Evolutionary conservation across 2,888 invertebrate species (phyloP).

Genomic region (Leptinotarsa rubiginosa): DNA sequence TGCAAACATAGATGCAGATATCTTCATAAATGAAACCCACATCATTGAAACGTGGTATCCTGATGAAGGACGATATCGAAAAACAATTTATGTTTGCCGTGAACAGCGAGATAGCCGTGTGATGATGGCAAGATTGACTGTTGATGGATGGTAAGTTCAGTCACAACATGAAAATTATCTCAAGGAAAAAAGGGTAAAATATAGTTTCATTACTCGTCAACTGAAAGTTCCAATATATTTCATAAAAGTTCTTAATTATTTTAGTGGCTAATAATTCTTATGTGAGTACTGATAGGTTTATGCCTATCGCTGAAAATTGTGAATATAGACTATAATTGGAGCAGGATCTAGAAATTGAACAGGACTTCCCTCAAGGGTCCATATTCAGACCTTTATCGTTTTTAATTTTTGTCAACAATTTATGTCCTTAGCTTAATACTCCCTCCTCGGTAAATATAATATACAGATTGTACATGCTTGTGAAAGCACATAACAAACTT

Average conservation of each 20-base stretch:
- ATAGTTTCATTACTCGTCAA: too few species aligned
- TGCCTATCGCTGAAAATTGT: too few species aligned
- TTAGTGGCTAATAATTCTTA: neutral
- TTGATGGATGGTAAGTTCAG: constrained; percentile 86
- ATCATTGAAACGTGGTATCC: constrained; percentile 96
- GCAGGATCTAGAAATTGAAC: too few species aligned
- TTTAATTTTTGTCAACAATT: neutral
- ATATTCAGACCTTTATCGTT: neutral
- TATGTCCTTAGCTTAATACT: too few species aligned
- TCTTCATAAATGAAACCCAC: constrained; percentile 94
- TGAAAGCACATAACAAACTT: too few species aligned
- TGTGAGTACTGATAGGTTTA: neutral
- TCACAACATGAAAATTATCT: neutral
- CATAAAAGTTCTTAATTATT: too few species aligned
- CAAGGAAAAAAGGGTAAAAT: too few species aligned
- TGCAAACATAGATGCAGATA: constrained; percentile 95
- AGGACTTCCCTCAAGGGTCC: too few species aligned
- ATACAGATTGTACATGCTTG: too few species aligned
- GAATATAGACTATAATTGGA: too few species aligned
- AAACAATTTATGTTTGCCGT: constrained; percentile 93
- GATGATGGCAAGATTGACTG: constrained; percentile 96
- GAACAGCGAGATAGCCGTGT: constrained; percentile 91
- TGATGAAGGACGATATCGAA: constrained; percentile 87
- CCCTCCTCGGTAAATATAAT: too few species aligned
- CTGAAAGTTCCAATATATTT: too few species aligned